Percentiles rank a stretch among this genome's conserved stretches.
Evolutionary conservation across 1,140 invertebrate species (phyloP).

Genomic region (Tigriopus japonicus): DNA sequence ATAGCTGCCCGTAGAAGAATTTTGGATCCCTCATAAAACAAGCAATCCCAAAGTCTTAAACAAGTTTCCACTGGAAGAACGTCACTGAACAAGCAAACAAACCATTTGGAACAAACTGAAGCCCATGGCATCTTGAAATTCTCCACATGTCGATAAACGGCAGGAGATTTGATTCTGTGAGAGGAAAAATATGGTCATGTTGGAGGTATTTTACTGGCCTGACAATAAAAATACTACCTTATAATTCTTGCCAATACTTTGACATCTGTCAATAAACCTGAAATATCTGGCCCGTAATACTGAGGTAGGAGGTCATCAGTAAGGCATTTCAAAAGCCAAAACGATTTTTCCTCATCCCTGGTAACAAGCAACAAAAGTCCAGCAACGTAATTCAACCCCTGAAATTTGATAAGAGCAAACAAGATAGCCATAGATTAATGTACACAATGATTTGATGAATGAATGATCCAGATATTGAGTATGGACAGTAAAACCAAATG

Average conservation of each 20-base stretch:
- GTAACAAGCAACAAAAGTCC: conserved; percentile 62
- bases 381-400: conserved; percentile 79
- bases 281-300: conserved; percentile 73
- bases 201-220: not conserved
- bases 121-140: conserved; percentile 59
- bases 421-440: not conserved
- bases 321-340: conserved; percentile 71
- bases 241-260: conserved; percentile 67
- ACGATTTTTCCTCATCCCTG: conserved; percentile 68
- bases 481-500: too few species aligned
- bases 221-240: conserved; percentile 26
- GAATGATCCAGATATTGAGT: not conserved
- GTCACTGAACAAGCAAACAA: conserved; percentile 77
- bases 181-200: conserved; percentile 11
- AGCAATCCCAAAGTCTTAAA: conserved; percentile 77
- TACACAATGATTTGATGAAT: not conserved
- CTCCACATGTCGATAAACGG: conserved; percentile 54
- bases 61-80: conserved; percentile 71
- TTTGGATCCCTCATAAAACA: conserved; percentile 83
- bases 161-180: conserved; percentile 48
- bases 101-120: conserved; percentile 78
- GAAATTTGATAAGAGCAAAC: conserved; percentile 17
- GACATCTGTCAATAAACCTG: conserved; percentile 63
- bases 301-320: conserved; percentile 68
- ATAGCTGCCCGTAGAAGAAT: conserved; percentile 65